Evolutionary conservation across 2,888 invertebrate genomes (phyloP), one percentile per base, ranked within the genome.

Genomic region (Tigriopus californicus): DNA sequence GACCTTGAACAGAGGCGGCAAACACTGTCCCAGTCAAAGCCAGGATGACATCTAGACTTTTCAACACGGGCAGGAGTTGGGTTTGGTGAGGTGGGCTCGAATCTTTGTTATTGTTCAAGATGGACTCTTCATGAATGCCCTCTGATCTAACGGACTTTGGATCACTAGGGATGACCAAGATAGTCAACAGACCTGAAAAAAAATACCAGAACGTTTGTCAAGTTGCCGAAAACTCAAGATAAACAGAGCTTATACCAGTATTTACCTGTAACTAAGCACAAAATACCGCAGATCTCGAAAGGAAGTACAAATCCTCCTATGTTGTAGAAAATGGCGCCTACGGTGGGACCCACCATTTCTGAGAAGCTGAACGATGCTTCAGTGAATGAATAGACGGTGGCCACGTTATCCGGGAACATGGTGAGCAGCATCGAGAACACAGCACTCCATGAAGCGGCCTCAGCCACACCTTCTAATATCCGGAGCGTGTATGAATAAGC

Each of bases 381-480:
- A 22, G 56, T 56, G 41, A 56, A 11, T 3, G 56, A 41, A 15
- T 56, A 56, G n/a, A 42, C 25, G 2, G 40, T 41, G 18, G 56
- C 41, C 12, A 56, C 56, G 24, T 56, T 40, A 20, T 56, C 25
- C 18, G 40, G 42, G 8, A 42, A 41, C 40, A 18, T 56, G 53
- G 22, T 24, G n/a, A 53, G 20, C n/a, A 41, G 8, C 53, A 56
- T 56, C 2, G 56, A 18, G 42, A 56, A 41, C 13, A 56, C 56
- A 10, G 56, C 40, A 20, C 42, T 15, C 56, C 56, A 56, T 11
- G 56, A 40, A n/a, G 41, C 56, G 10, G 56, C 56, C 41, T 56
- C 56, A 10, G 56, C 56, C 18, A 56, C 44, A 10, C 56, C 56
- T 22, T 56, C 56, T 15, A 56, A 15, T 22, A 15, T n/a, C 42